phyloP scores from a whole-genome alignment of 1,140 invertebrate species.

The Drosophila novamexicana region DNA sequence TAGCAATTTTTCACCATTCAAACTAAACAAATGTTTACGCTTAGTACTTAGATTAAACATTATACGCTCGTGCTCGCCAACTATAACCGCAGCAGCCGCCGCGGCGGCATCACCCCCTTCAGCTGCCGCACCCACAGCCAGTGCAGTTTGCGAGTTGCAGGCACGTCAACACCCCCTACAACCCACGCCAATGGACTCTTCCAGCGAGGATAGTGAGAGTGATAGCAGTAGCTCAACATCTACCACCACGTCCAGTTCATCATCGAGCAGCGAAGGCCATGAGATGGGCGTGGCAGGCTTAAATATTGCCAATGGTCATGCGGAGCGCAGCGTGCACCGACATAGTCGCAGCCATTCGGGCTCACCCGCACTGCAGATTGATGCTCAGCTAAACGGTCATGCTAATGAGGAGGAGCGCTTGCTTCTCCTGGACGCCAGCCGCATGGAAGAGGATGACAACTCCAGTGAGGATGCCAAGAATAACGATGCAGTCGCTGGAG shows the following conservation, averaged over 20 bases:
- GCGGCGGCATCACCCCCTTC: constrained; percentile 76
- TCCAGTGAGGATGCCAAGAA: constrained; percentile 56
- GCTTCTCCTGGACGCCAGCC: constrained; percentile 50
- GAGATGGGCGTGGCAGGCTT: constrained; percentile 69
- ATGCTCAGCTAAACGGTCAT: constrained; percentile 51
- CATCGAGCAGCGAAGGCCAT: constrained; percentile 61
- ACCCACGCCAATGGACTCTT: constrained; percentile 79
- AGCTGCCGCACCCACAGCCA: constrained; percentile 70
- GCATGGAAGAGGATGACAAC: constrained; percentile 71
- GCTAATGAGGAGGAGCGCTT: constrained; percentile 65
- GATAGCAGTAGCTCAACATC: constrained; percentile 81
- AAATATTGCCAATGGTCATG: constrained; percentile 71
- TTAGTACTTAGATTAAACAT: constrained; percentile 75
- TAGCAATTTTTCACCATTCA: background rate
- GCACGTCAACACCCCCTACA: constrained; percentile 66
- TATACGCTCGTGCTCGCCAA: constrained; percentile 65
- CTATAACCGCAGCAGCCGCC: constrained; percentile 55
- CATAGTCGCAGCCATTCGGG: constrained; percentile 53
- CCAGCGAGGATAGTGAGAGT: constrained; percentile 83
- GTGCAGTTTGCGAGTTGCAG: constrained; percentile 62
- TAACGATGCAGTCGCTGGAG: constrained; percentile 7
- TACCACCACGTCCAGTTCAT: constrained; percentile 71
- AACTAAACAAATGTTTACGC: background rate
- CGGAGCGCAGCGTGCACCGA: constrained; percentile 42
- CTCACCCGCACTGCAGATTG: constrained; percentile 43